A percentile compares a stretch with the other conserved stretches of the same genome.
These are phyloP conservation scores for Mustela erminea DNA, from an alignment of 2,797 vertebrate species.

Conservation along the genomic window DNA sequence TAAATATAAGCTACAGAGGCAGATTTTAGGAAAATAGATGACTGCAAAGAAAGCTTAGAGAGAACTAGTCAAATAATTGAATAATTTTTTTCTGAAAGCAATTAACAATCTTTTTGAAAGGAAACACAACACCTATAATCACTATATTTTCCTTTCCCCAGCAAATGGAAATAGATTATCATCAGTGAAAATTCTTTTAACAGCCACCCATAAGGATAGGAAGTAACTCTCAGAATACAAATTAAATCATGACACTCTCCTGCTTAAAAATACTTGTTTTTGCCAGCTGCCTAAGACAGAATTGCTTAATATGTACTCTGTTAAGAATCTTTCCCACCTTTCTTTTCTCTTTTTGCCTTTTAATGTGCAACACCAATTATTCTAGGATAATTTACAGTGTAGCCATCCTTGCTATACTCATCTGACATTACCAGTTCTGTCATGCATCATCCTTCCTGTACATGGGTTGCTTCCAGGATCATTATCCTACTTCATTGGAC, in stretches of 20 bases:
- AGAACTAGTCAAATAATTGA: not conserved
- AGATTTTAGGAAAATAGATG: conserved; percentile 3
- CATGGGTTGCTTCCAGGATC: not conserved
- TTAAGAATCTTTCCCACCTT: not conserved
- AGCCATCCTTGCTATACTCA: not conserved
- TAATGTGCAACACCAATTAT: not conserved
- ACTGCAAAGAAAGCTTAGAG: not conserved
- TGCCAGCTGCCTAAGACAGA: not conserved
- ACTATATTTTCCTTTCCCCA: conserved; percentile 12
- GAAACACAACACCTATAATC: not conserved
- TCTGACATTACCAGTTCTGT: not conserved
- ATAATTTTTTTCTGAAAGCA: not conserved
- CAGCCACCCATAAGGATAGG: not conserved
- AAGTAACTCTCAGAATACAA: conserved; percentile 5
- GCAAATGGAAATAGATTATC: not conserved
- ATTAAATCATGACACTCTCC: not conserved
- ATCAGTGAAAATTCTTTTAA: not conserved
- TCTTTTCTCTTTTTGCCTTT: not conserved
- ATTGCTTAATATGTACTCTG: not conserved
- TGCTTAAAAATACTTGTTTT: not conserved
- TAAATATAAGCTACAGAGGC: not conserved
- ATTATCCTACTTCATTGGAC: not conserved
- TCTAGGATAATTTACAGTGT: not conserved
- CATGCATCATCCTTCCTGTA: not conserved
- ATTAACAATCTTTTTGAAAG: conserved; percentile 26